Evolutionary conservation across 64 coral and sea anemone species (phyloP).

Genomic region (Anthopleura sola): DNA sequence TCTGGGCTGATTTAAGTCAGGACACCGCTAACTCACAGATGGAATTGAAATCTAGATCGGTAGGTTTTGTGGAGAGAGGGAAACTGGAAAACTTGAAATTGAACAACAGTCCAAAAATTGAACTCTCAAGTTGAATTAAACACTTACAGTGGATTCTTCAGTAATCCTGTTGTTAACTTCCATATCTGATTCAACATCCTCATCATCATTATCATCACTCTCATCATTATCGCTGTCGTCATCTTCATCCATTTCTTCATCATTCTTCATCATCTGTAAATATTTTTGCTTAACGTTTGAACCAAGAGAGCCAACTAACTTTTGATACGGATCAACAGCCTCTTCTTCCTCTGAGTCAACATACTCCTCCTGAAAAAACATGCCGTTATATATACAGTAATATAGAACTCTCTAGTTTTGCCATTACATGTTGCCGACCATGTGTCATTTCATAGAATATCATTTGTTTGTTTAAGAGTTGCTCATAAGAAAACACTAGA

Average conservation of each 20-base stretch:
- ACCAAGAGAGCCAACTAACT: constrained; percentile 57
- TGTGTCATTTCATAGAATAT: too few species aligned
- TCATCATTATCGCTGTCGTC: constrained; percentile 30
- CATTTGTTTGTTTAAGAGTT: too few species aligned
- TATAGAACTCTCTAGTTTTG: neutral
- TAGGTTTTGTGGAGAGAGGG: too few species aligned
- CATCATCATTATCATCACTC: neutral
- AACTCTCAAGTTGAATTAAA: too few species aligned
- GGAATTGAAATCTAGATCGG: too few species aligned
- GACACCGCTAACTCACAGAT: too few species aligned
- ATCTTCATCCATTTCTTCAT: constrained; percentile 54
- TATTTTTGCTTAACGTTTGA: constrained; percentile 14
- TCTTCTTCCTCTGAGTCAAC: constrained; percentile 41
- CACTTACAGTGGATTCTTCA: neutral
- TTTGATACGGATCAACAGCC: constrained; percentile 21
- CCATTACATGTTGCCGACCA: neutral
- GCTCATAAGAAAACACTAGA: too few species aligned
- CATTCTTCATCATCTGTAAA: constrained; percentile 41
- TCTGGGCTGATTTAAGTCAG: too few species aligned
- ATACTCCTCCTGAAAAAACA: neutral
- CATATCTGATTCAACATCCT: constrained; percentile 20
- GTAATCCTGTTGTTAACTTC: neutral
- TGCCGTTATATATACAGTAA: neutral
- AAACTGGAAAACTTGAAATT: too few species aligned
- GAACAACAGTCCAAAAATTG: too few species aligned